A percentile compares a stretch with the other conserved stretches of the same genome.
phyloP scores from a whole-genome alignment of 1,140 invertebrate species.

The Hestina assimilis region DNA sequence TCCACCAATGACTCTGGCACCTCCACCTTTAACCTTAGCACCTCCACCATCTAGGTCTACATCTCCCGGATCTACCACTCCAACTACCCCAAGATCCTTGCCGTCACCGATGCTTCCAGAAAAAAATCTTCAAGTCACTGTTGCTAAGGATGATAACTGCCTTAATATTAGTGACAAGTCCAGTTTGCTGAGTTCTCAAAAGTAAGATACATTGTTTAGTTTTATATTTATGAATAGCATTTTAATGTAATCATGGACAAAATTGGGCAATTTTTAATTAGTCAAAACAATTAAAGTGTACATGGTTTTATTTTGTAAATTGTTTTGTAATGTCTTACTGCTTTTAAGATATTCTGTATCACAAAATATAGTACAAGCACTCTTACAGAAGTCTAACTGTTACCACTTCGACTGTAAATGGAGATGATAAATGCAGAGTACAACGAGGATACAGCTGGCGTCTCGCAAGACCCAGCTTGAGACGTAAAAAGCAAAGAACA shows the following conservation, averaged over 20 bases:
- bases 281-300: too few relatives aligned
- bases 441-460: slow-evolving; percentile 85
- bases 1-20: slow-evolving; percentile 59
- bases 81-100: slow-evolving; percentile 55
- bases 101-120: slow-evolving; percentile 66
- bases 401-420: slow-evolving; percentile 41
- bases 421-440: slow-evolving; percentile 78
- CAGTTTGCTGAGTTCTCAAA: slow-evolving; percentile 69
- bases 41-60: slow-evolving; percentile 50
- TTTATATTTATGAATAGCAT: not conserved
- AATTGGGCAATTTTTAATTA: too few relatives aligned
- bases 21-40: slow-evolving; percentile 56
- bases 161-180: slow-evolving; percentile 71
- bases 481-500: slow-evolving; percentile 80
- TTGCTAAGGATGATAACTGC: slow-evolving; percentile 67
- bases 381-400: slow-evolving; percentile 53
- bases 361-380: not conserved
- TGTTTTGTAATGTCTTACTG: too few relatives aligned
- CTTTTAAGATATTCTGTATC: too few relatives aligned
- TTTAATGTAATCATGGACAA: not conserved
- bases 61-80: slow-evolving; percentile 46
- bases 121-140: slow-evolving; percentile 70
- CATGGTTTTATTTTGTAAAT: too few relatives aligned
- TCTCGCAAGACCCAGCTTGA: slow-evolving; percentile 82
- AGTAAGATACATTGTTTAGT: slow-evolving; percentile 61